Conservation (phyloP, 2,113 vertebrate species). For the Odocoileus virginianus region DNA sequence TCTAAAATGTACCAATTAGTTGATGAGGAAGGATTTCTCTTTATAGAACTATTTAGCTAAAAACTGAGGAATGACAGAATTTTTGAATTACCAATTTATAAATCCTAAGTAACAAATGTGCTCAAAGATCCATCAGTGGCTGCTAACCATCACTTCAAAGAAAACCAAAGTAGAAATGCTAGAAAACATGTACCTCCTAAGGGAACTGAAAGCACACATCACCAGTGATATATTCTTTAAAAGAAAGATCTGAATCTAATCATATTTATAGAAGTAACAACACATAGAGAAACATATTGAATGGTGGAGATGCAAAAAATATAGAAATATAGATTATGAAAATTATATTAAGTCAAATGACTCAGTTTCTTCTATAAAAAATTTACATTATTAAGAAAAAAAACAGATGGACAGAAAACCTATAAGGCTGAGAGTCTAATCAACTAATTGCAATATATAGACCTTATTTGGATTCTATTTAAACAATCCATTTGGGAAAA, state of each 20-base stretch:
- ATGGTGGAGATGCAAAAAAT: not conserved
- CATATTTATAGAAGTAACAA: not conserved
- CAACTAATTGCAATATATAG: not conserved
- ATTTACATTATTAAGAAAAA: not conserved
- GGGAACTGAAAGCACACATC: not conserved
- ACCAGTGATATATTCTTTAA: not conserved
- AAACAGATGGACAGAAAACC: not conserved
- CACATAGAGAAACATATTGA: not conserved
- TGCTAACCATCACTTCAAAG: not conserved
- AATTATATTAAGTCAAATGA: not conserved
- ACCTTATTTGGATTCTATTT: not conserved
- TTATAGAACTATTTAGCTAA: not conserved
- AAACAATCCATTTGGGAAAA: not conserved
- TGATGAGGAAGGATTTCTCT: not conserved
- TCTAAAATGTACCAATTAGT: not conserved
- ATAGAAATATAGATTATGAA: not conserved
- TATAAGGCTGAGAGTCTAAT: not conserved
- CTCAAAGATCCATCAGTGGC: not conserved
- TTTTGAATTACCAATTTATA: not conserved
- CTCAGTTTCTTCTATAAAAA: not conserved
- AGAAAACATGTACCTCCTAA: not conserved
- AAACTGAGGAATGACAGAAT: not conserved
- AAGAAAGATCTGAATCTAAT: not conserved
- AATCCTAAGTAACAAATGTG: not conserved
- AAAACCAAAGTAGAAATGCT: not conserved